A percentile compares a stretch with the other conserved stretches of the same genome.
These are phyloP conservation scores for Laterallus jamaicensis DNA, from an alignment of 2,113 vertebrate species.

Conservation along the genomic window DNA sequence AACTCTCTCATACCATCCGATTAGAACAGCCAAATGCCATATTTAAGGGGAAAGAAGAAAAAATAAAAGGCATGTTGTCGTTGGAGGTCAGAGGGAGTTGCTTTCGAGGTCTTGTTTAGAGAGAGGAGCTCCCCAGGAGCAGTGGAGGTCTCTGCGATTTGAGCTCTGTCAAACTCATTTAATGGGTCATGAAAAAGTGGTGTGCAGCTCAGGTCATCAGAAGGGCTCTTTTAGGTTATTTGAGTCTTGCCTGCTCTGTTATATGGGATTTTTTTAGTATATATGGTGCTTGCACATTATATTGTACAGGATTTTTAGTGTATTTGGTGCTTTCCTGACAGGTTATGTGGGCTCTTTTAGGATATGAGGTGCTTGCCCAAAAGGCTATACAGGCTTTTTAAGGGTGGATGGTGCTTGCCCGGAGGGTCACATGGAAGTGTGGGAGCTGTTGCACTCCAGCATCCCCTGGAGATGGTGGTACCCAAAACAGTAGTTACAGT, in stretches of 20 bases:
- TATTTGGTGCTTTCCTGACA: not conserved
- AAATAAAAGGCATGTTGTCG: not conserved
- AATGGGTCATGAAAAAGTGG: not conserved
- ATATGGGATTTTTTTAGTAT: not conserved
- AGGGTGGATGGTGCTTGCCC: not conserved
- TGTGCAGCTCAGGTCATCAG: rapidly evolving
- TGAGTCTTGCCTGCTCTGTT: not conserved
- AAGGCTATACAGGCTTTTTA: not conserved
- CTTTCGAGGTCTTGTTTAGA: not conserved
- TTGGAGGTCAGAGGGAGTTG: not conserved
- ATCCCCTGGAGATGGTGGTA: rapidly evolving
- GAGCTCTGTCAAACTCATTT: too few relatives aligned
- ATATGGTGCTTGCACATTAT: not conserved
- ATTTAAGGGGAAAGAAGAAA: not conserved
- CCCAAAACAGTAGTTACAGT: not conserved
- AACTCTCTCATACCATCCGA: not conserved
- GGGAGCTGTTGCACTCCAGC: not conserved
- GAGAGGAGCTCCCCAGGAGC: not conserved
- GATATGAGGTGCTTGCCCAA: not conserved
- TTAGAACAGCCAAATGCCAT: not conserved
- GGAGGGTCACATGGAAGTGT: rapidly evolving
- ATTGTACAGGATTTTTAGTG: not conserved
- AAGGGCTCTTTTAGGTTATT: not conserved
- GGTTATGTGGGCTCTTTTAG: not conserved
- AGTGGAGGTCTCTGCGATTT: not conserved